Conservation (phyloP, 2,888 invertebrate species). For the Heliconius charithonia region DNA sequence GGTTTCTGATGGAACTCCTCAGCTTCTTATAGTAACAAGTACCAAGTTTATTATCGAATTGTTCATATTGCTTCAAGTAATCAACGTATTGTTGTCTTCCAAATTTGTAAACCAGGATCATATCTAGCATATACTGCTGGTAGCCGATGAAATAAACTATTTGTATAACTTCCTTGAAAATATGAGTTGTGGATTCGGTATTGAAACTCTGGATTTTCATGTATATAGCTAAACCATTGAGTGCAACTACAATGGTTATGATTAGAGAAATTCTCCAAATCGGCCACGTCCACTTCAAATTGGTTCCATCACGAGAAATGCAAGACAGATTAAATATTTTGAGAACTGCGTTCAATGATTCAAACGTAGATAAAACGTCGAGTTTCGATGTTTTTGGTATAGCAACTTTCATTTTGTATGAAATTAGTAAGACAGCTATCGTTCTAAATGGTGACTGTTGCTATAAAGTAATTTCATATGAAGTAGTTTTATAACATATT, state of each 20-base stretch:
- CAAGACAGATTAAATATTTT: conserved; percentile 34
- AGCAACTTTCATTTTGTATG: conserved; percentile 10
- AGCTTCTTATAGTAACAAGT: conserved; percentile 25
- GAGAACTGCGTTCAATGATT: conserved; percentile 30
- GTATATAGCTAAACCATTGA: conserved; percentile 22
- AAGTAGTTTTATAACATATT: background rate
- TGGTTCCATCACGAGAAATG: conserved; percentile 20
- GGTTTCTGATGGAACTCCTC: conserved; percentile 17
- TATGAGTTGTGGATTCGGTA: background rate
- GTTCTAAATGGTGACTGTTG: background rate
- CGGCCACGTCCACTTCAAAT: conserved; percentile 25
- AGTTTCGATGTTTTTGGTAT: background rate
- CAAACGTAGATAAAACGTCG: conserved; percentile 34
- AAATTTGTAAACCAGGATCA: conserved; percentile 15
- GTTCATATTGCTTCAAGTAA: conserved; percentile 30
- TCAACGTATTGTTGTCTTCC: conserved; percentile 31
- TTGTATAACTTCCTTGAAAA: conserved; percentile 24
- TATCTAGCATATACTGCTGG: conserved; percentile 28
- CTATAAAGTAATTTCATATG: conserved; percentile 2
- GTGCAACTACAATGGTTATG: background rate
- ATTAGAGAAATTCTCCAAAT: conserved; percentile 27
- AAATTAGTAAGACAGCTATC: background rate
- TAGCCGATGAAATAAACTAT: conserved; percentile 21
- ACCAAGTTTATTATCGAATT: conserved; percentile 34
- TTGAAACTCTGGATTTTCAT: conserved; percentile 3